Conservation (phyloP, 2,888 invertebrate genomes). For the Megamerina dolium region DNA sequence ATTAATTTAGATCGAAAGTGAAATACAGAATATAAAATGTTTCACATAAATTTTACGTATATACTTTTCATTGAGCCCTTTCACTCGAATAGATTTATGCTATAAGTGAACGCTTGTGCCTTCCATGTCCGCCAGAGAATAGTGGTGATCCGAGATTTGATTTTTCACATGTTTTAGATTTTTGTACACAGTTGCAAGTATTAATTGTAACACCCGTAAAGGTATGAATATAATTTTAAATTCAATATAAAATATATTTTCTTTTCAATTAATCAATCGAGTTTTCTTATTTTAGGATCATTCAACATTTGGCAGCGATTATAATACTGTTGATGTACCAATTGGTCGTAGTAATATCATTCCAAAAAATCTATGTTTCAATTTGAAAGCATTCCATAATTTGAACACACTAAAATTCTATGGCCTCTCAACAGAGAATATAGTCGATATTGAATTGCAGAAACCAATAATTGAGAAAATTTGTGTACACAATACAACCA, state of each 20-base stretch:
- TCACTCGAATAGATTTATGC: constrained; percentile 56
- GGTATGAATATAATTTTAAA: background rate
- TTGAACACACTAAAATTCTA: constrained; percentile 66
- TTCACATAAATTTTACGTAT: background rate
- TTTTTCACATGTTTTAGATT: constrained; percentile 86
- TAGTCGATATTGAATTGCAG: constrained; percentile 53
- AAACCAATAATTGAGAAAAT: constrained; percentile 51
- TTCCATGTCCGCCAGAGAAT: constrained; percentile 75
- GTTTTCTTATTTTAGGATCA: background rate
- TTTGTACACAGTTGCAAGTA: constrained; percentile 68
- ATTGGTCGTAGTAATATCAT: constrained; percentile 80
- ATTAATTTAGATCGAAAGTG: too few species aligned
- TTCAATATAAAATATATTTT: background rate
- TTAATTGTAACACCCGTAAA: constrained; percentile 45
- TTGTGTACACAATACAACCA: constrained; percentile 44
- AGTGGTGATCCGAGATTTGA: constrained; percentile 76
- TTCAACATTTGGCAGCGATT: constrained; percentile 29
- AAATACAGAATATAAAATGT: background rate
- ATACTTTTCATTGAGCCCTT: background rate
- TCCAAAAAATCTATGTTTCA: constrained; percentile 72
- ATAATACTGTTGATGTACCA: constrained; percentile 48
- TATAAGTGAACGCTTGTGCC: constrained; percentile 80
- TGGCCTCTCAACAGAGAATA: constrained; percentile 62
- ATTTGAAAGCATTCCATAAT: constrained; percentile 76
- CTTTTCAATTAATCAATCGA: background rate